Percentiles rank a stretch among this genome's conserved stretches.
These are phyloP conservation scores for Fabriciana adippe DNA, from an alignment of 2,888 invertebrate species.

Conservation along the genomic window DNA sequence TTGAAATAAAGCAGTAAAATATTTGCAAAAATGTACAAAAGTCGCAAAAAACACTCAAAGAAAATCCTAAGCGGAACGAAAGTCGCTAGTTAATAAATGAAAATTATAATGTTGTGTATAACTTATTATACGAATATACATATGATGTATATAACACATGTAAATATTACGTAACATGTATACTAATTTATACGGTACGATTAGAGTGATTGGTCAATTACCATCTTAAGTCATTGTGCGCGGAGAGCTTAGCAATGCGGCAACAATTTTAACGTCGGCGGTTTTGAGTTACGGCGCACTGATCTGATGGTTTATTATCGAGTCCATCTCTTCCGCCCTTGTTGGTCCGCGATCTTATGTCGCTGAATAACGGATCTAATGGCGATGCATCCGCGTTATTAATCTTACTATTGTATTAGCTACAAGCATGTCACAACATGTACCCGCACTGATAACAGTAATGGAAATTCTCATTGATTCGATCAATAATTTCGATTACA, in stretches of 20 bases:
- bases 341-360: conserved; percentile 75
- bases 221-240: conserved; percentile 61
- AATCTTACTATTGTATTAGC: conserved; percentile 79
- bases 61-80: no score
- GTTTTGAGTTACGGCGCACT: conserved; percentile 74
- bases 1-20: no score
- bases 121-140: no score
- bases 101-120: no score
- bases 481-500: conserved; percentile 73
- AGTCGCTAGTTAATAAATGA: no score
- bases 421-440: conserved; percentile 70
- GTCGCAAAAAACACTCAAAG: no score
- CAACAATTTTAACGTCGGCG: conserved; percentile 76
- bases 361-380: conserved; percentile 67
- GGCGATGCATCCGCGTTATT: conserved; percentile 73
- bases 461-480: conserved; percentile 66
- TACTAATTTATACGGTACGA: conserved; percentile 2
- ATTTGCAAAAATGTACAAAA: no score
- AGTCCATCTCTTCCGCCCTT: conserved; percentile 79
- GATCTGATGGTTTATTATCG: conserved; percentile 77
- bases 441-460: conserved; percentile 72
- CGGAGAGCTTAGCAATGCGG: conserved; percentile 59
- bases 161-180: background rate
- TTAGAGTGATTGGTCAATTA: conserved; percentile 49
- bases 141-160: background rate